These are phyloP conservation scores for Nanorana parkeri DNA, from an alignment of 2,113 vertebrate genomes.

Conservation along the genomic window DNA sequence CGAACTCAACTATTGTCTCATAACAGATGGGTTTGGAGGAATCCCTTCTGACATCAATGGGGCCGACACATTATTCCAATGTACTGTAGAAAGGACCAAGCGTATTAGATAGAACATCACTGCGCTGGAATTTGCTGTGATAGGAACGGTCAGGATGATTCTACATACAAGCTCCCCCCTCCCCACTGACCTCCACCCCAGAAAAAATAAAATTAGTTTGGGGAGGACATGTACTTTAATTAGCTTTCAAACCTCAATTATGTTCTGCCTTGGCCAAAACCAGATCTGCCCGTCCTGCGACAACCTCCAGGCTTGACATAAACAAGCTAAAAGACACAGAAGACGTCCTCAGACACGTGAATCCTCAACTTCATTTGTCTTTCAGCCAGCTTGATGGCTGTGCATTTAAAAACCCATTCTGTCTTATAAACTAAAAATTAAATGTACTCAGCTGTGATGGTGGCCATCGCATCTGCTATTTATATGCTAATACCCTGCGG, in stretches of 20 bases:
- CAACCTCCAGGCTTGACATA: slow-evolving; percentile 71
- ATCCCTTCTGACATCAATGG: no score
- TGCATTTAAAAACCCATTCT: slow-evolving; percentile 98
- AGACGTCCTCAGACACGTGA: slow-evolving; percentile 86
- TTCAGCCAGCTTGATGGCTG: slow-evolving; percentile 91
- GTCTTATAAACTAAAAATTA: slow-evolving; percentile 99
- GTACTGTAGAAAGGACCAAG: no score
- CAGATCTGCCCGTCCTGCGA: slow-evolving; percentile 71
- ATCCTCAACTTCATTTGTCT: slow-evolving; percentile 97
- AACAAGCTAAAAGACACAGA: slow-evolving; percentile 81
- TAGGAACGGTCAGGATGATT: no score
- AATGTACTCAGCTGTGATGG: slow-evolving; percentile 99
- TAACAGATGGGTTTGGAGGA: slow-evolving; percentile 43
- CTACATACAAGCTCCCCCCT: no score
- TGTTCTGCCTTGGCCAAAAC: slow-evolving; percentile 76
- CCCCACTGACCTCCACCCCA: no score
- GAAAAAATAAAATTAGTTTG: no score
- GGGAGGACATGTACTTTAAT: slow-evolving; percentile 76
- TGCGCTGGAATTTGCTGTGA: no score
- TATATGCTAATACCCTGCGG: slow-evolving; percentile 98
- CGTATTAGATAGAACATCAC: no score
- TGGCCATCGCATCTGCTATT: slow-evolving; percentile 95
- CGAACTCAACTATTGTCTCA: slow-evolving; percentile 46
- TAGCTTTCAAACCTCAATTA: slow-evolving; percentile 80
- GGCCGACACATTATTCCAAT: no score